phyloP scores from a whole-genome alignment of 2,113 vertebrate genomes.

The Chitala chitala region DNA sequence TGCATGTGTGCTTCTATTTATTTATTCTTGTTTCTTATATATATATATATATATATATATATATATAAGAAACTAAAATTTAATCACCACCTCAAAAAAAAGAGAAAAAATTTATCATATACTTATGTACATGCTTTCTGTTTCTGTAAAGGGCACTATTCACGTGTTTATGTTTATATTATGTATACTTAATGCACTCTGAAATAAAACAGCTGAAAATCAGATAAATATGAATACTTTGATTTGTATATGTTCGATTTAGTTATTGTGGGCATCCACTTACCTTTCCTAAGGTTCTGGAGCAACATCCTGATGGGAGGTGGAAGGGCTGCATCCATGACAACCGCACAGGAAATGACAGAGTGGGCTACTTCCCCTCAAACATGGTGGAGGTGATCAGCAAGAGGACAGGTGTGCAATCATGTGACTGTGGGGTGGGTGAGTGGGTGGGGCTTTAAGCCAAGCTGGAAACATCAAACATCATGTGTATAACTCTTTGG shows the following conservation, averaged over 20 bases:
- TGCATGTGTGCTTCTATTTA: neutral
- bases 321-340: conserved; percentile 99
- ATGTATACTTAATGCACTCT: too few relatives aligned
- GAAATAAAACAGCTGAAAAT: too few relatives aligned
- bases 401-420: conserved; percentile 42
- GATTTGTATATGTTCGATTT: too few relatives aligned
- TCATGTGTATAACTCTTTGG: too few relatives aligned
- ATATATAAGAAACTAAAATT: too few relatives aligned
- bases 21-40: neutral
- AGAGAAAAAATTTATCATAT: too few relatives aligned
- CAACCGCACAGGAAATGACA: conserved; percentile 94
- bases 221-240: too few relatives aligned
- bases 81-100: too few relatives aligned
- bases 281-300: conserved; percentile 75
- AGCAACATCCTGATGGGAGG: conserved; percentile 90
- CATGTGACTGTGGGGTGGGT: neutral
- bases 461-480: neutral
- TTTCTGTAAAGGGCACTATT: conserved; percentile 5
- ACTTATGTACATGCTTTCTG: too few relatives aligned
- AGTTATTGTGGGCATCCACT: too few relatives aligned
- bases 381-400: conserved; percentile 89
- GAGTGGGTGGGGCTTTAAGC: neutral
- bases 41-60: too few relatives aligned
- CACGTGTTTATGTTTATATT: too few relatives aligned
- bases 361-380: conserved; percentile 95